Evolutionary conservation across 2,888 invertebrate genomes (phyloP), one percentile per base, ranked within the genome.

Genomic region (Panzeria rudis): DNA sequence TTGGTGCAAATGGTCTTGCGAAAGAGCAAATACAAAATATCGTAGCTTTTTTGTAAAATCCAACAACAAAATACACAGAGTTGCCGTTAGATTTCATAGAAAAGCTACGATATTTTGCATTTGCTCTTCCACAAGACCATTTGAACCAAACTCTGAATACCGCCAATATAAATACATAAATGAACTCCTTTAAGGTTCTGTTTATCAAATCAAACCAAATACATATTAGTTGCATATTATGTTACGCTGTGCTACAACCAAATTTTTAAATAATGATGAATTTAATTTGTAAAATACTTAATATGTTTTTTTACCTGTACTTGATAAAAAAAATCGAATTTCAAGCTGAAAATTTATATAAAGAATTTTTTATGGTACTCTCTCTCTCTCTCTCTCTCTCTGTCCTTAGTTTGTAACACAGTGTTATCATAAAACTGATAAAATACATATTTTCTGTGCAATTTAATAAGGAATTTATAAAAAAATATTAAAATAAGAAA

Each of bases 391-490:
- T 17, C 17, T 7, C n/a, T 17, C 47, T 17, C 6, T 11, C 17
- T 32, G 17, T 41, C 9, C 11, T 38, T 29, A 11, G 17, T 56
- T 41, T 71, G 69, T 54, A 41, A 17, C 41, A 25, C 69, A 41
- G 54, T 38, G 44, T 59, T 59, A 15, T 20, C 56, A 73, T 38
- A 17, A 47, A 5, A 0, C 38, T n/a, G 52, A 32, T 52, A 75
- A 75, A 44, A 73, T 56, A 44, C 35, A 62, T 44, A 32, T 38
- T 69, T 62, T 73, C 68, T 73, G 73, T 73, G 84, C 56, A 85
- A 85, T 85, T 78, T 64, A 83, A 71, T 59, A 85, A 66, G 82
- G 85, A 85, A 82, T 85, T 85, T 85, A 82, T 79, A 75, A 75
- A 64, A 41, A 79, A 72, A 17, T 6, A 56, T 9, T n/a, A 32